Conservation (phyloP, 2,113 vertebrate species). For the Cavia aperea region DNA sequence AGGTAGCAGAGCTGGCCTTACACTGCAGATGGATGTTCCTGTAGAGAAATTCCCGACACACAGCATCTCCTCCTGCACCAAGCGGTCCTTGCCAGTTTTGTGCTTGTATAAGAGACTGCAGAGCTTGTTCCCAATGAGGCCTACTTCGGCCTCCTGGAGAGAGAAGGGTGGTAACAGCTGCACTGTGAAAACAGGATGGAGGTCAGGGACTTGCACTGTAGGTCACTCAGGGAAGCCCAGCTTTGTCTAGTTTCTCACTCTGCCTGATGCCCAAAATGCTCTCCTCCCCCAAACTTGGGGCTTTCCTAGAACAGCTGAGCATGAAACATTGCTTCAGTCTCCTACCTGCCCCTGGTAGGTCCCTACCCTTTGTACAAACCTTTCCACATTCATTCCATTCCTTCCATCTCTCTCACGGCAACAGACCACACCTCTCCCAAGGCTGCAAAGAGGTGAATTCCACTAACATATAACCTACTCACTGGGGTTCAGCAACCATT, state of each 20-base stretch:
- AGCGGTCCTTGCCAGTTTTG: neutral
- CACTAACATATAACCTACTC: neutral
- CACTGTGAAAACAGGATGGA: neutral
- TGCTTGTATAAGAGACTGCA: slow-evolving; percentile 34
- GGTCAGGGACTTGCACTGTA: neutral
- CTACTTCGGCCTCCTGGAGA: slow-evolving; percentile 58
- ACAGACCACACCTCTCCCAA: neutral
- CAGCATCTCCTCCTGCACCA: slow-evolving; percentile 55
- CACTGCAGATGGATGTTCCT: slow-evolving; percentile 53
- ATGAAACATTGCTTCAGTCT: neutral
- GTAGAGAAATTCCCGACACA: slow-evolving; percentile 28
- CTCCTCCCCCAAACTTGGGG: neutral
- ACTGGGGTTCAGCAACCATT: neutral
- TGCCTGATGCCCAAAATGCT: neutral
- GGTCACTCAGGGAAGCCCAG: neutral
- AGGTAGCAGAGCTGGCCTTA: neutral
- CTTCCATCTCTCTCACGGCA: neutral
- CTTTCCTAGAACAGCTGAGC: neutral
- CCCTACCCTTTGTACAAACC: neutral
- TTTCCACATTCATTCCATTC: neutral
- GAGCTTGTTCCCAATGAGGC: slow-evolving; percentile 28
- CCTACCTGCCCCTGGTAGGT: too few relatives aligned
- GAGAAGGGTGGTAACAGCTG: slow-evolving; percentile 14
- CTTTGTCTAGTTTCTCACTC: neutral
- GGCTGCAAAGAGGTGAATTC: neutral